phyloP scores from a whole-genome alignment of 2,888 invertebrate species.

The Azorinus chamasolen region DNA sequence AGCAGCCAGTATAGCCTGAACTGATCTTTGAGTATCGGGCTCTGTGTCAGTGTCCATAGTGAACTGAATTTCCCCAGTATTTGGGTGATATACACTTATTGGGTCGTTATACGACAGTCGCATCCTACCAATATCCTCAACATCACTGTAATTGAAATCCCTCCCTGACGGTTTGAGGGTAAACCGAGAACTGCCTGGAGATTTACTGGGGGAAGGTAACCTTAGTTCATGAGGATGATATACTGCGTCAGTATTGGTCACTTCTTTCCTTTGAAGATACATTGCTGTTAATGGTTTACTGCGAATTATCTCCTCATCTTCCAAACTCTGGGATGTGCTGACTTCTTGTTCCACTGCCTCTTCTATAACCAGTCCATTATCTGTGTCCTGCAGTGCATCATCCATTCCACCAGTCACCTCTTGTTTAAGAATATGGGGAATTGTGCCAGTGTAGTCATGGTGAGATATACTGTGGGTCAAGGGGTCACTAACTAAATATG shows the following conservation, averaged over 20 bases:
- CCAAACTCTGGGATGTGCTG: constrained; percentile 43
- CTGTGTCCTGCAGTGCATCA: constrained; percentile 7
- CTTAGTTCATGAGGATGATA: constrained; percentile 21
- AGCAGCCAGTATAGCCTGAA: constrained; percentile 63
- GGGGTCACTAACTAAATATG: constrained; percentile 32
- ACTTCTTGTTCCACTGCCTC: constrained; percentile 61
- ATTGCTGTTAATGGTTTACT: constrained; percentile 64
- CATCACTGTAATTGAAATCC: constrained; percentile 22
- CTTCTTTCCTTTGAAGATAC: constrained; percentile 55
- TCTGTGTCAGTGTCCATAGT: constrained; percentile 39
- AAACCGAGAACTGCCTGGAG: constrained; percentile 58
- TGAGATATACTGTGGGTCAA: constrained; percentile 57
- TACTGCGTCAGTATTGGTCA: constrained; percentile 25
- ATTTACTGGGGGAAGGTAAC: constrained; percentile 45
- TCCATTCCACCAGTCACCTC: constrained; percentile 13
- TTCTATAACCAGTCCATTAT: constrained; percentile 52
- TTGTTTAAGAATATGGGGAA: constrained; percentile 34
- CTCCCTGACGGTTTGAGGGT: constrained; percentile 41
- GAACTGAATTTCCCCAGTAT: constrained; percentile 61
- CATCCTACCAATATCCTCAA: constrained; percentile 49
- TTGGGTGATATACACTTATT: constrained; percentile 61
- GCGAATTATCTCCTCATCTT: constrained; percentile 60
- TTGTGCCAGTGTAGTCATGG: constrained; percentile 51
- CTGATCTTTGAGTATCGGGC: constrained; percentile 51
- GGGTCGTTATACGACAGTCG: constrained; percentile 48